Conservation (phyloP, 2,888 invertebrate species). For the Zhengitettix transpicula region DNA sequence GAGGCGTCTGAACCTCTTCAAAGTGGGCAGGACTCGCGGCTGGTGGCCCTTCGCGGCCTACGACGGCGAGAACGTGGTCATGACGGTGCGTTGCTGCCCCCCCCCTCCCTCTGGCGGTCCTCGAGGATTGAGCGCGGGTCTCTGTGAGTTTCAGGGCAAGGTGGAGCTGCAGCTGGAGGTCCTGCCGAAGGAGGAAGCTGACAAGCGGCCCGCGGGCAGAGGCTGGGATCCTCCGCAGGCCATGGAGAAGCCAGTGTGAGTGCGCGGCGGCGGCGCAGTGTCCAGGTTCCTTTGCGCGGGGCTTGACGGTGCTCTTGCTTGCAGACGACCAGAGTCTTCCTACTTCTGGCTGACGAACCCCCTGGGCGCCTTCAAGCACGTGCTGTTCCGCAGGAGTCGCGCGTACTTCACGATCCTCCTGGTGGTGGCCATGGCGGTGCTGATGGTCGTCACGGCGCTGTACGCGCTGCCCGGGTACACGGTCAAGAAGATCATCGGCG, state of each 20-base stretch:
- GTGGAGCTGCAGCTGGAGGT: constrained; percentile 50
- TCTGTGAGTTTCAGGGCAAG: constrained; percentile 35
- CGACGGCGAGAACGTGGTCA: constrained; percentile 15
- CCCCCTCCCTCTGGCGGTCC: not conserved
- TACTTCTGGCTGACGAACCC: not conserved
- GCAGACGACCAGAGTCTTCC: not conserved
- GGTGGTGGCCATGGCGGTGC: not conserved
- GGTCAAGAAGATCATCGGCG: not conserved
- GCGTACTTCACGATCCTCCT: not conserved
- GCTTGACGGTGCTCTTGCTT: not conserved
- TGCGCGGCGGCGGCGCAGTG: not conserved
- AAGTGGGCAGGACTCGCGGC: constrained; percentile 34
- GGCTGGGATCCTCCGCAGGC: constrained; percentile 45
- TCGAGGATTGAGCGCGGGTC: not conserved
- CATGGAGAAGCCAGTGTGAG: constrained; percentile 45
- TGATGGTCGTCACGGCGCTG: not conserved
- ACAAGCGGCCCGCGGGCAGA: constrained; percentile 41
- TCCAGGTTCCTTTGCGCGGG: not conserved
- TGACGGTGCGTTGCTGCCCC: constrained; percentile 1
- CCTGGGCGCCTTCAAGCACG: not conserved
- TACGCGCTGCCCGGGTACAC: not conserved
- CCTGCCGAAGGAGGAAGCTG: constrained; percentile 39
- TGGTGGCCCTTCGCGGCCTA: constrained; percentile 49
- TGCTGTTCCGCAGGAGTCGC: not conserved
- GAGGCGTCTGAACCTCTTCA: constrained; percentile 45